Percentiles rank a stretch among this genome's conserved stretches.
Conservation (phyloP, 2,888 invertebrate species). For the Himalopsyche anomala region DNA sequence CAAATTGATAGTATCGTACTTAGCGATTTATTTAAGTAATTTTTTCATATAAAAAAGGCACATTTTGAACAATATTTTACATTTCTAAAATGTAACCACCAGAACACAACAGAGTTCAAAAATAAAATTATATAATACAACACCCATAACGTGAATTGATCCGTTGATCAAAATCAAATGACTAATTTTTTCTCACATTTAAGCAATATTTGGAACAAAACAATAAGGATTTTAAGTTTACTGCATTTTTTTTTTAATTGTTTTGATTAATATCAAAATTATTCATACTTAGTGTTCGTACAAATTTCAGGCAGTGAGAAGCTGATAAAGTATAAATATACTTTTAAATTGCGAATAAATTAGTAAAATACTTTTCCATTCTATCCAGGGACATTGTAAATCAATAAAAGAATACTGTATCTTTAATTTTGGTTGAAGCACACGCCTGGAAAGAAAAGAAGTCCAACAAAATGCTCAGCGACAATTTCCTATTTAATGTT, state of each 20-base stretch:
- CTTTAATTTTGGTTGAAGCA: neutral
- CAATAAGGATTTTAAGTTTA: neutral
- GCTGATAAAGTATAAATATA: neutral
- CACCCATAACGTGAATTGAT: neutral
- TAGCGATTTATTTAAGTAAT: neutral
- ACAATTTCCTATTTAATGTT: neutral
- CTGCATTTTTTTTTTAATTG: neutral
- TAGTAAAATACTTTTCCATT: neutral
- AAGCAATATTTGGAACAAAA: neutral
- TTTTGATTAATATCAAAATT: neutral
- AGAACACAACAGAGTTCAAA: neutral
- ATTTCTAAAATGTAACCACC: conserved; percentile 9
- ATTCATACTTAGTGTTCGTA: neutral
- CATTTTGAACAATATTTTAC: conserved; percentile 17
- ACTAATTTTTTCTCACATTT: neutral
- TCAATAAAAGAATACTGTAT: neutral
- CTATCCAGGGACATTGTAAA: no score
- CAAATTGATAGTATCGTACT: neutral
- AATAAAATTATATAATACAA: neutral
- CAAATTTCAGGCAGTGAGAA: conserved; percentile 16
- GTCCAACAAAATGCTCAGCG: neutral
- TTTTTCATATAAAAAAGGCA: conserved; percentile 34
- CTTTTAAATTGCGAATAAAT: neutral
- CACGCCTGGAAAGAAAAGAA: neutral
- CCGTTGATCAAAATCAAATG: neutral